A percentile compares a stretch with the other conserved stretches of the same genome.
Evolutionary conservation across 2,797 vertebrate genomes (phyloP).

Genomic region (Fistularia tabacaria): DNA sequence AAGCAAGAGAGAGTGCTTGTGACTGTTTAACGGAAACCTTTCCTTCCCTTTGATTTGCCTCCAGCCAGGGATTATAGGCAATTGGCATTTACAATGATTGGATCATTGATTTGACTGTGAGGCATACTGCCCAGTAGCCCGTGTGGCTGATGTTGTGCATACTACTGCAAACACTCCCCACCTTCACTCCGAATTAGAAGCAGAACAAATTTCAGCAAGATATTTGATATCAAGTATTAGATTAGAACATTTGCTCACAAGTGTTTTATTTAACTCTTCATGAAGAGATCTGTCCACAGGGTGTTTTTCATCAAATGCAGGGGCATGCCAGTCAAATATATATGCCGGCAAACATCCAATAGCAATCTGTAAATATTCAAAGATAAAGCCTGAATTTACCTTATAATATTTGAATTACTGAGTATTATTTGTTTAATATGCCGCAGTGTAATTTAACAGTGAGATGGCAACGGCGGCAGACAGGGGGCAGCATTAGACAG

Average conservation of each 20-base stretch:
- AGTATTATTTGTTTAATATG: constrained; percentile 9
- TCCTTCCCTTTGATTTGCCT: constrained; percentile 78
- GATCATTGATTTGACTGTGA: constrained; percentile 73
- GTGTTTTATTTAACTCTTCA: too few species aligned
- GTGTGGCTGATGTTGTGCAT: constrained; percentile 35
- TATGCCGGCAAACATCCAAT: too few species aligned
- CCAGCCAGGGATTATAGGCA: constrained; percentile 79
- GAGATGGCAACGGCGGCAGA: constrained; percentile 42
- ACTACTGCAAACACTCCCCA: constrained; percentile 7
- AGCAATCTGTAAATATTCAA: too few species aligned
- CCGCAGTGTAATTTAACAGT: constrained; percentile 15
- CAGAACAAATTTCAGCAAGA: not conserved
- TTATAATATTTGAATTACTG: too few species aligned
- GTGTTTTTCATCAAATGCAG: too few species aligned
- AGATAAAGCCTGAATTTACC: too few species aligned
- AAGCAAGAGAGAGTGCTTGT: constrained; percentile 72
- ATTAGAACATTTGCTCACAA: not conserved
- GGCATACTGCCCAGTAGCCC: constrained; percentile 52
- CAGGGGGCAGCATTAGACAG: constrained; percentile 78
- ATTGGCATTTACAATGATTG: constrained; percentile 78
- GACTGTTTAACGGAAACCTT: constrained; percentile 93
- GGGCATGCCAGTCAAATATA: too few species aligned
- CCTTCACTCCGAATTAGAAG: not conserved
- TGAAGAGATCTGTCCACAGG: too few species aligned
- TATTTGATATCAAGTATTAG: not conserved